A percentile compares a stretch with the other conserved stretches of the same genome.
Evolutionary conservation across 2,888 invertebrate species (phyloP).

Genomic region (Chrysodeixis includens): DNA sequence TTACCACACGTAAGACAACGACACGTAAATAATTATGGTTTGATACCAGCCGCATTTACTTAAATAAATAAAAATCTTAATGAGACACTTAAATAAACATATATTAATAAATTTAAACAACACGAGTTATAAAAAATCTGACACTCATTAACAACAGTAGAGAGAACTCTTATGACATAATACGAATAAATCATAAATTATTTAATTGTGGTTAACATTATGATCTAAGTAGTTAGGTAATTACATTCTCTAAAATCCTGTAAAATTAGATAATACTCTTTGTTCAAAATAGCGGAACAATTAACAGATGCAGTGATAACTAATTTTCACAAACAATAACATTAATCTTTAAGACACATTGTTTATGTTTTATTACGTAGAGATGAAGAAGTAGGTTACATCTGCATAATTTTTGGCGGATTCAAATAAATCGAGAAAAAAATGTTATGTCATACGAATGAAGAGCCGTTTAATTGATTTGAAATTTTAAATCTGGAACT

Average conservation of each 20-base stretch:
- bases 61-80: no score
- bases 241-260: not conserved
- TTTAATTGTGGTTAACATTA: not conserved
- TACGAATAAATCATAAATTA: not conserved
- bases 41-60: no score
- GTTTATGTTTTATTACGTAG: slow-evolving; percentile 16
- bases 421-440: no score
- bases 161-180: not conserved
- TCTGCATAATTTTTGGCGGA: not conserved
- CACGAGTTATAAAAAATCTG: not conserved
- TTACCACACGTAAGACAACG: not conserved
- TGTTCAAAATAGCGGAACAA: slow-evolving; percentile 36
- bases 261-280: slow-evolving; percentile 12
- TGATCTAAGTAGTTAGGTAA: not conserved
- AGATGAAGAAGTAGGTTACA: slow-evolving; percentile 18
- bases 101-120: no score
- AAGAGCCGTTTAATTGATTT: no score
- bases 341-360: not conserved
- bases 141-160: not conserved
- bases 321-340: slow-evolving; percentile 26
- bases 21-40: no score
- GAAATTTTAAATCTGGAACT: no score
- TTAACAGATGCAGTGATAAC: slow-evolving; percentile 14
- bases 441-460: no score
- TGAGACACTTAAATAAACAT: no score